These are phyloP conservation scores for Aplysina aerophoba DNA, from an alignment of 37 sponge, comb jelly and placozoan genomes.

Conservation along the genomic window DNA sequence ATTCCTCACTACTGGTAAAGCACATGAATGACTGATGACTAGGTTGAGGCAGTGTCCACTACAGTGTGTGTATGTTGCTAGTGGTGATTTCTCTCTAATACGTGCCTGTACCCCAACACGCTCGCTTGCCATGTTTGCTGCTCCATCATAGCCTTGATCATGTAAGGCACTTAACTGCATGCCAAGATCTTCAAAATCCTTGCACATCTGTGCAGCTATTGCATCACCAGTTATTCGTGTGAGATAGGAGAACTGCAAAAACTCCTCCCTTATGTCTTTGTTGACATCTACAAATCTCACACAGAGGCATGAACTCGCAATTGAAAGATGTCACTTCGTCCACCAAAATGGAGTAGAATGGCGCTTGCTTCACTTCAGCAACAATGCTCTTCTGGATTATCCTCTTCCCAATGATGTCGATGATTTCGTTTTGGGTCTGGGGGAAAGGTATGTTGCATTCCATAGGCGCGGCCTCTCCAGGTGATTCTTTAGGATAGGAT, in stretches of 20 bases:
- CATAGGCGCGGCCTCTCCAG: slow-evolving; percentile 31
- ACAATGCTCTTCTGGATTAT: slow-evolving; percentile 46
- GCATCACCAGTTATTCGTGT: slow-evolving; percentile 59
- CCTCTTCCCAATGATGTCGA: slow-evolving; percentile 55
- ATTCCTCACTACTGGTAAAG: slow-evolving; percentile 55
- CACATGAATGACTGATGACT: slow-evolving; percentile 41
- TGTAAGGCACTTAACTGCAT: too few species aligned
- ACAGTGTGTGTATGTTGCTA: slow-evolving; percentile 65
- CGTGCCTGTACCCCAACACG: slow-evolving; percentile 50
- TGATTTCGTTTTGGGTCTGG: slow-evolving; percentile 60
- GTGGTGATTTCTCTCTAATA: slow-evolving; percentile 47
- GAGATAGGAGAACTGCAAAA: slow-evolving; percentile 51
- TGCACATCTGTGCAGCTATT: slow-evolving; percentile 53
- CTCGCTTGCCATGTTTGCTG: slow-evolving; percentile 52
- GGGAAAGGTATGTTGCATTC: slow-evolving; percentile 60
- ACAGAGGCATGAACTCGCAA: slow-evolving; percentile 52
- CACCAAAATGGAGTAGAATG: slow-evolving; percentile 41
- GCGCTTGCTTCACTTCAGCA: not conserved
- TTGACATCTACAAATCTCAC: slow-evolving; percentile 46
- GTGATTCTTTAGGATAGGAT: slow-evolving; percentile 50
- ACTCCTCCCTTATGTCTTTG: slow-evolving; percentile 51
- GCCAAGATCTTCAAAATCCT: too few species aligned
- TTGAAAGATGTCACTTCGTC: slow-evolving; percentile 61
- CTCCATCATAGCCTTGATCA: slow-evolving; percentile 74
- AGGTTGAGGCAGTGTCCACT: slow-evolving; percentile 61